Base-by-base conservation (phyloP, 92 coral and sea anemone genomes). In the Zoanthus sociatus region DNA sequence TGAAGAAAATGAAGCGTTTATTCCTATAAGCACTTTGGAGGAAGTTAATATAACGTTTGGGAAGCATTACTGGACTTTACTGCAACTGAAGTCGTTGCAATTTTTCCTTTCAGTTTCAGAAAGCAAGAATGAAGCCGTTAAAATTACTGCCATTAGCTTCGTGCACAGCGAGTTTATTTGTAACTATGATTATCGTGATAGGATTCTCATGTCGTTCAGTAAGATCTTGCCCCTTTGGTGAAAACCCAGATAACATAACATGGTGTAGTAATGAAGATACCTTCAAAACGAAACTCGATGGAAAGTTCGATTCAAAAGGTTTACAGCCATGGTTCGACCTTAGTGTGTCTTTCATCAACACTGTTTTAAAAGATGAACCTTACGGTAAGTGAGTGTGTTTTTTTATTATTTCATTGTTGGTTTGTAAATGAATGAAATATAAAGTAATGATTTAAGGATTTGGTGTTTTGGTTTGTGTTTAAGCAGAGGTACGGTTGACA, bases 281-380 rank as follows among this genome's bases (percentile, higher is more conserved):
- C 2, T 66, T 64, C 26, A 48, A 81, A 1, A 81, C 61, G 11
- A 66, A 81, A 66, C 73, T 81, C 16, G 63, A 45, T 5, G 84
- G 72, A 14, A 0, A 64, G 48, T 81, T 60, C 54, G 85, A 81
- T 75, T 60, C 74, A 15, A 81, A 81, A 47, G 85, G 85, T 13
- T 81, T 81, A n/a, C 85, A 81, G 44, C 85, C 85, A 13, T 81
- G 85, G 85, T 81, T 64, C 85, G 48, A 66, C 45, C 70, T 81
- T 71, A 51, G 74, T 50, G 85, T 81, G 14, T 81, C 85, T n/a
- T 81, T 81, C 63, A 64, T 81, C 45, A 31, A 45, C 9, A 66
- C 75, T 0, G 85, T 81, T 26, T 68, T 81, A 32, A 18, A 44
- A 21, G 16, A 66, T 6, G 75, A 81, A 26, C 63, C 71, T 20